Base-by-base conservation (phyloP, 2,113 vertebrate genomes). In the Trichechus manatus region DNA sequence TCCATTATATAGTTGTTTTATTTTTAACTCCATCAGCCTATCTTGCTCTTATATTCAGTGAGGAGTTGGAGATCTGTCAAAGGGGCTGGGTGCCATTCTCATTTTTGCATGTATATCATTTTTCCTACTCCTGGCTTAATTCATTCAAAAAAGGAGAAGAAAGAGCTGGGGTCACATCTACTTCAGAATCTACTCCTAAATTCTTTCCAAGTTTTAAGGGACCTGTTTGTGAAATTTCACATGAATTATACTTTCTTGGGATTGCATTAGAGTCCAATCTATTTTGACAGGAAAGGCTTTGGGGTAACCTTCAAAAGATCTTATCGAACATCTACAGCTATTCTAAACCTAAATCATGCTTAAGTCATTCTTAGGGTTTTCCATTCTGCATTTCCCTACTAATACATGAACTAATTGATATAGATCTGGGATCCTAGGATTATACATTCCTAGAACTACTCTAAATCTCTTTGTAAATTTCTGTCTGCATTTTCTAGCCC, bases 101-200 rank as follows among this genome's bases (percentile, higher is more conserved):
- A 4, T 74, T 87, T 47, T 87, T 66, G 5, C n/a, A 87, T 90
- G 36, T 4, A 75, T 93, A 64, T 93, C 87, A 87, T 64, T 81
- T 82, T 50, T 6, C 14, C 75, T 94, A 20, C 5, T 31, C 63
- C 31, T 90, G 61, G 15, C 10, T 89, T 89, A 96, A 92, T 14
- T 5, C 29, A 31, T 23, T 59, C 25, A 11, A 31, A 72, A 47
- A 82, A 94, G 56, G 22, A 1, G 2, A 94, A 6, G 29, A 72
- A 29, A 84, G n/a, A 84, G 25, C 42, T 88, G n/a, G 33, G 47
- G 78, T 68, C 42, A 11, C 53, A 6, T 63, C 82, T 92, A 19
- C 20, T 64, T 82, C 2, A 70, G 15, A 36, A 29, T 87, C 89
- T n/a, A 89, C 66, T 87, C 86, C 50, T 82, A n/a, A 80, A 81